Percentiles rank a stretch among this genome's conserved stretches.
phyloP scores from a whole-genome alignment of 1,140 invertebrate genomes.

The Araneus ventricosus region DNA sequence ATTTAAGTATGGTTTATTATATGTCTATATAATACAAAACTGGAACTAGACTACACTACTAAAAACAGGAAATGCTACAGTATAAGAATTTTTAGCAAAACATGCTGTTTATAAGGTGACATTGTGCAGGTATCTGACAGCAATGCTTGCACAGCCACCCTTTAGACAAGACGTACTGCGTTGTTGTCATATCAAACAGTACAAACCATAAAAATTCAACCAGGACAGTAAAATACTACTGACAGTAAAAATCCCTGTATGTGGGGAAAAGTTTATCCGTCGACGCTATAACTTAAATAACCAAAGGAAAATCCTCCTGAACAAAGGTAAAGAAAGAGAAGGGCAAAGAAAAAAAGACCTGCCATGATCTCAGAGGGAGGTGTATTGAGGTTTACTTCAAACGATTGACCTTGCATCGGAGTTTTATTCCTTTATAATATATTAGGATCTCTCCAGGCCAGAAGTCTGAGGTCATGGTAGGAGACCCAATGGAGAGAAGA shows the following conservation, averaged over 20 bases:
- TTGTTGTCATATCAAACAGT: no score
- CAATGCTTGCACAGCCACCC: no score
- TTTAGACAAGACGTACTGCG: no score
- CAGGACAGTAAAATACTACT: not conserved
- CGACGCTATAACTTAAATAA: constrained; percentile 30
- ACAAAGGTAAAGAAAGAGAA: constrained; percentile 28
- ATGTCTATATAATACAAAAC: no score
- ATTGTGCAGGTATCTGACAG: no score
- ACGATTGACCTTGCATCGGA: constrained; percentile 55
- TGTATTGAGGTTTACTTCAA: constrained; percentile 35
- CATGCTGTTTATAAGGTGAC: no score
- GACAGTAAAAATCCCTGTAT: constrained; percentile 44
- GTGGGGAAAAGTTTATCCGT: constrained; percentile 13
- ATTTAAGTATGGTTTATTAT: no score
- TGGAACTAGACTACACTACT: no score
- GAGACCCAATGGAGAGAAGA: not conserved
- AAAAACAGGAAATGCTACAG: no score
- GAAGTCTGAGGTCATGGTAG: constrained; percentile 4
- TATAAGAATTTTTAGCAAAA: no score
- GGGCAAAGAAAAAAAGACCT: constrained; percentile 21
- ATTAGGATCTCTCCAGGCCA: constrained; percentile 24
- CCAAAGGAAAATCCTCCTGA: constrained; percentile 42
- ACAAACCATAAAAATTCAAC: no score
- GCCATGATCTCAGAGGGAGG: constrained; percentile 64
- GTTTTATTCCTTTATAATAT: constrained; percentile 45